Evolutionary conservation across 2,113 vertebrate genomes (phyloP), one percentile per base, ranked within the genome.

Genomic region (Colistium nudipinnis): DNA sequence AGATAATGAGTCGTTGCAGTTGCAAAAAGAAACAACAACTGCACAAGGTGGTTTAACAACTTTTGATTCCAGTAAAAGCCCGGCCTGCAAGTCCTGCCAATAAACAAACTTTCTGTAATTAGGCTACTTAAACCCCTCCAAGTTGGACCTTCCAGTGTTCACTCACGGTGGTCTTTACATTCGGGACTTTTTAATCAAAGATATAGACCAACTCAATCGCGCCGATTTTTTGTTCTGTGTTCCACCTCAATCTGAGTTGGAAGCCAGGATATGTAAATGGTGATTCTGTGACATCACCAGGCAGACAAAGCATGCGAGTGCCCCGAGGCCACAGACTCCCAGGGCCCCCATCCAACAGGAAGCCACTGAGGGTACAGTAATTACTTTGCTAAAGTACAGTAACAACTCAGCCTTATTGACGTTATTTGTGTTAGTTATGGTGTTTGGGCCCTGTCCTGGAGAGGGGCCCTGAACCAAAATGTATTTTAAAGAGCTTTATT

Each of bases 1-100:
- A 76, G 77, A 82, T 88, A 88, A 90, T 85, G 87, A 74, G 79
- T 73, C 74, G 72, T 70, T 83, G 69, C 67, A 61, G 73, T 84
- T 68, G 70, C 68, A 70, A 78, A 74, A n/a, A n/a, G n/a, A n/a
- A n/a, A n/a, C n/a, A n/a, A n/a, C n/a, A n/a, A 69, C 81, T 84
- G 67, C 85, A 84, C 79, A 70, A 53, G 41, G 71, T 63, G 71
- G 30, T 86, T 86, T 81, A 84, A 87, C 83, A 74, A 63, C 69
- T 43, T 85, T 76, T 84, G 60, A 81, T 87, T 80, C 82, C 73
- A 76, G 89, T 78, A 84, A 84, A 86, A 65, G 10, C 43, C 16
- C 38, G 25, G 45, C 56, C 75, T 79, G 65, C 54, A 35, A 76
- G 56, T 43, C 64, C 51, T 61, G 55, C 70, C 78, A 77, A 62